These are phyloP conservation scores for Lepidurus apus DNA, from an alignment of 1,140 invertebrate genomes.

Conservation along the genomic window DNA sequence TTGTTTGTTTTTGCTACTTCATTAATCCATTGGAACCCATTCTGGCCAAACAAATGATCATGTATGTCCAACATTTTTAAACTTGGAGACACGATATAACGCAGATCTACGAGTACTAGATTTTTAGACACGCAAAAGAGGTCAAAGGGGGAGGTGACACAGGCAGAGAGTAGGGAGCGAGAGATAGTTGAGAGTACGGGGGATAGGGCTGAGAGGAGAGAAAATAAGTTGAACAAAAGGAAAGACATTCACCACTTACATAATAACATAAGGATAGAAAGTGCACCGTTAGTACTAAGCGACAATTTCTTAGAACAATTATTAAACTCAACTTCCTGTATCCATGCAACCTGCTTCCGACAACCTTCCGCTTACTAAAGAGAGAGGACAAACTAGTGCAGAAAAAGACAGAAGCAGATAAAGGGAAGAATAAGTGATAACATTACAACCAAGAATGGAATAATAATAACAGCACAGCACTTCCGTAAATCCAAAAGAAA, in stretches of 20 bases:
- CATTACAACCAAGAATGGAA: slow-evolving; percentile 29
- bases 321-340: neutral
- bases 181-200: neutral
- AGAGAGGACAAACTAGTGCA: neutral
- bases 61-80: too few species aligned
- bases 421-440: neutral
- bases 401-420: neutral
- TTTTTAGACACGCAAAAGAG: too few species aligned
- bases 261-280: neutral
- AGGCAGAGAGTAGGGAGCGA: neutral
- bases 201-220: neutral
- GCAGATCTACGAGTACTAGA: too few species aligned
- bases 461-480: slow-evolving; percentile 15
- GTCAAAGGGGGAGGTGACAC: neutral
- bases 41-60: too few species aligned
- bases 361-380: slow-evolving; percentile 9
- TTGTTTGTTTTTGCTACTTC: too few species aligned
- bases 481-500: slow-evolving; percentile 27
- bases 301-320: slow-evolving; percentile 10
- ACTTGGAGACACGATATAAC: too few species aligned
- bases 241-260: neutral
- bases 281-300: neutral
- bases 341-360: neutral
- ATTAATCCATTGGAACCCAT: too few species aligned
- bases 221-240: neutral